Conservation (phyloP, 2,113 vertebrate genomes). For the Charina bottae region DNA sequence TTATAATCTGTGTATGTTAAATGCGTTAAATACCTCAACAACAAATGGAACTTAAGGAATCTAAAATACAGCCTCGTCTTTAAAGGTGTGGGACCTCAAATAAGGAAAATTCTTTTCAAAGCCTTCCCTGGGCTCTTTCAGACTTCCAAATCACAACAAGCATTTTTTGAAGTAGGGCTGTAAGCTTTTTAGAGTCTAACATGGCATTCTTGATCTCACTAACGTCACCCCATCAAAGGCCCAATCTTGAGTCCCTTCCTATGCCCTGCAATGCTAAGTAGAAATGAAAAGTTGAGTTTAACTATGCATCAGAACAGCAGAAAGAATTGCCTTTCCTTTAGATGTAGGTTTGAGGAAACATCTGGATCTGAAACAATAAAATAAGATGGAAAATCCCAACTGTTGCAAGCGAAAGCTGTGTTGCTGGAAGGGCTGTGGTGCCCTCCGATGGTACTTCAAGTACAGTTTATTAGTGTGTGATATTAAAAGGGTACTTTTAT, state of each 20-base stretch:
- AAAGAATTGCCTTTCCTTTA: background rate
- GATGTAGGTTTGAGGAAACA: background rate
- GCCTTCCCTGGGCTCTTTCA: background rate
- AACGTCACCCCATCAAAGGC: background rate
- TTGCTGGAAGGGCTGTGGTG: slow-evolving; percentile 49
- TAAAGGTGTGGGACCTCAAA: background rate
- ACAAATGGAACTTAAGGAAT: background rate
- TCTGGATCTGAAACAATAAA: slow-evolving; percentile 41
- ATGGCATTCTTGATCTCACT: background rate
- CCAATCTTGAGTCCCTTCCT: background rate
- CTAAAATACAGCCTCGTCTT: background rate
- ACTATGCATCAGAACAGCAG: background rate
- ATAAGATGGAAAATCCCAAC: slow-evolving; percentile 67
- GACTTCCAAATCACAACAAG: background rate
- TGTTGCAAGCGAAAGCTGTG: slow-evolving; percentile 65
- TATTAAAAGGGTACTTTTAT: slow-evolving; percentile 82
- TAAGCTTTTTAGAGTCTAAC: background rate
- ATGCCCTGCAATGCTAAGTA: background rate
- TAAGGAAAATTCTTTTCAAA: background rate
- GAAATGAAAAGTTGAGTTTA: background rate
- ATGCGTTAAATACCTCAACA: background rate
- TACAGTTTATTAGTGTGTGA: slow-evolving; percentile 85
- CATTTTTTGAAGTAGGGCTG: background rate
- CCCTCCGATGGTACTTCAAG: slow-evolving; percentile 78
- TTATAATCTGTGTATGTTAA: background rate